Evolutionary conservation across 1,140 invertebrate genomes (phyloP).

Genomic region (Phymastichus coffea): DNA sequence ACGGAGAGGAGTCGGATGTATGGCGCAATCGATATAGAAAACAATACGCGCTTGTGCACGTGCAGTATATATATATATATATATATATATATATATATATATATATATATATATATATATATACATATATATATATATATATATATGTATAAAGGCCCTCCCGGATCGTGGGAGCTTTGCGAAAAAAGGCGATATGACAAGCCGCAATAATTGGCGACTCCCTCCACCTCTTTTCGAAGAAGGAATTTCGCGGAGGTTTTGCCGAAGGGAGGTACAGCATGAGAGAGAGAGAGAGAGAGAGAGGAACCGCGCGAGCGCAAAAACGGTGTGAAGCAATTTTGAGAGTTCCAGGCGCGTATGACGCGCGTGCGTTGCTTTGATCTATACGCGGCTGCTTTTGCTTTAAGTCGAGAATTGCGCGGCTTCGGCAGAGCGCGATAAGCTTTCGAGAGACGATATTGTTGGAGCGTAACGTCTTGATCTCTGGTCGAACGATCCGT

Average conservation of each 20-base stretch:
- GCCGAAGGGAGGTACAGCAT: constrained; percentile 13
- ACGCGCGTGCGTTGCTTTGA: neutral
- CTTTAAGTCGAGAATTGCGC: no score
- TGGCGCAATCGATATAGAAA: no score
- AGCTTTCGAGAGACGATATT: no score
- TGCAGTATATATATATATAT: neutral
- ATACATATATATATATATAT: neutral
- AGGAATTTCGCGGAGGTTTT: constrained; percentile 48
- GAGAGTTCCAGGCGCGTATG: constrained; percentile 12
- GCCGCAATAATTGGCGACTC: constrained; percentile 53
- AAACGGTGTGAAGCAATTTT: constrained; percentile 26
- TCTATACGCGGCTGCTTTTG: neutral
- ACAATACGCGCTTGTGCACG: constrained; percentile 6
- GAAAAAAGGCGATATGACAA: constrained; percentile 5
- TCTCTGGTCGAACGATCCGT: neutral
- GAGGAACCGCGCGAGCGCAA: constrained; percentile 5
- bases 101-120: neutral
- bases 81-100: neutral
- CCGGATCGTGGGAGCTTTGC: neutral
- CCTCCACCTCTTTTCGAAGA: constrained; percentile 48
- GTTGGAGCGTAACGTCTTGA: no score
- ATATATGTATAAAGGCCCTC: neutral
- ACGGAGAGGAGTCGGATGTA: no score
- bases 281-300: neutral
- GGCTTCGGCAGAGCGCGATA: no score